Percentiles rank a stretch among this genome's conserved stretches.
Evolutionary conservation across 2,888 invertebrate species (phyloP).

Genomic region (Drosophila emarginata): DNA sequence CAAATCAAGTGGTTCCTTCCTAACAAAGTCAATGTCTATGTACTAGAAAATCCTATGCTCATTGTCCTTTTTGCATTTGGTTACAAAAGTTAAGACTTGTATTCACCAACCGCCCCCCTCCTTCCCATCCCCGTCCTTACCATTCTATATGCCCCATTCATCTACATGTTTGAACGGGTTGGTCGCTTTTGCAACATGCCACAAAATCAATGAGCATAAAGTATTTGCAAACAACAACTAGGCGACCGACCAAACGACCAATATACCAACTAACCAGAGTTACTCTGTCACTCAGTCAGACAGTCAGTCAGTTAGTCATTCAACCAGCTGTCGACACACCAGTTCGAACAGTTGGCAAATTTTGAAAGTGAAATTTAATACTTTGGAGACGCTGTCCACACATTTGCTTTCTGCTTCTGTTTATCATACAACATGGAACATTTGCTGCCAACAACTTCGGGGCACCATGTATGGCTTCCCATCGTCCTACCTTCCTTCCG

Average conservation of each 20-base stretch:
- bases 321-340: conserved; percentile 52
- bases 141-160: neutral
- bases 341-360: conserved; percentile 55
- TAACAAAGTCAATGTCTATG: neutral
- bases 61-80: conserved; percentile 3
- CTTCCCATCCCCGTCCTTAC: neutral
- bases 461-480: conserved; percentile 8
- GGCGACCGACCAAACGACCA: conserved; percentile 11
- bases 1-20: neutral
- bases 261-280: neutral
- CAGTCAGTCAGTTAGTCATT: conserved; percentile 3
- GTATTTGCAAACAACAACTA: conserved; percentile 50
- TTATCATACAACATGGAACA: conserved; percentile 7
- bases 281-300: neutral
- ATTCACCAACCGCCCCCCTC: neutral
- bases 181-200: conserved; percentile 52
- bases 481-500: neutral
- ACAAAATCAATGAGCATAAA: conserved; percentile 72
- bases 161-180: neutral
- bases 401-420: conserved; percentile 9
- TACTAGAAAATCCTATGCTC: conserved; percentile 1
- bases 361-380: conserved; percentile 66
- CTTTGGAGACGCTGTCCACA: conserved; percentile 14
- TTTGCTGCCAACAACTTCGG: conserved; percentile 10
- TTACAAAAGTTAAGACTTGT: neutral